Conservation (phyloP, 2,797 vertebrate species). For the Megaceryle alcyon region DNA sequence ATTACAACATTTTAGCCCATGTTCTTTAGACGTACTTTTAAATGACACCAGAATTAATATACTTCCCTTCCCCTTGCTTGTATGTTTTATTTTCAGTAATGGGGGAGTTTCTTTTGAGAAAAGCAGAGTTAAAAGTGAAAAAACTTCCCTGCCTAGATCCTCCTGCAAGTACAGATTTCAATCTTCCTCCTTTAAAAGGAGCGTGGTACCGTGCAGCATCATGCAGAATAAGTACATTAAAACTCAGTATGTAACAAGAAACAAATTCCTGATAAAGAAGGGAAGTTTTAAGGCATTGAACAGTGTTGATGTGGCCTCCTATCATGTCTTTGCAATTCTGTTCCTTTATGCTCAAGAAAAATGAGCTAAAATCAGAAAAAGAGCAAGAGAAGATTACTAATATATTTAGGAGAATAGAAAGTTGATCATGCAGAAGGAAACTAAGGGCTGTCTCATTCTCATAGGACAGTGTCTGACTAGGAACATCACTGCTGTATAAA, state of each 20-base stretch:
- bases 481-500: neutral
- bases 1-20: neutral
- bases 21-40: neutral
- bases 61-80: neutral
- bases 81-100: neutral
- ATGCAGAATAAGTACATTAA: neutral
- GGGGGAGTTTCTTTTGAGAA: neutral
- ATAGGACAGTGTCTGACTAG: neutral
- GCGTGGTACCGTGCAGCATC: neutral
- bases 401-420: neutral
- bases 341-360: neutral
- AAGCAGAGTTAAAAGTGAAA: neutral
- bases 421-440: neutral
- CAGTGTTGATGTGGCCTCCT: neutral
- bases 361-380: neutral
- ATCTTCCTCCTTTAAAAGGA: neutral
- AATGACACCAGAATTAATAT: neutral
- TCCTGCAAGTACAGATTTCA: neutral
- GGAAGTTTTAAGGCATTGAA: neutral
- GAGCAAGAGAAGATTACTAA: neutral
- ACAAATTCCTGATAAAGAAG: neutral
- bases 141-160: neutral
- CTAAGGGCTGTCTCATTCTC: neutral
- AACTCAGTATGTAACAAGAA: neutral
- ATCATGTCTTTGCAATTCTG: neutral